Conservation (phyloP, 64 coral and sea anemone species). For the Montipora foliosa region DNA sequence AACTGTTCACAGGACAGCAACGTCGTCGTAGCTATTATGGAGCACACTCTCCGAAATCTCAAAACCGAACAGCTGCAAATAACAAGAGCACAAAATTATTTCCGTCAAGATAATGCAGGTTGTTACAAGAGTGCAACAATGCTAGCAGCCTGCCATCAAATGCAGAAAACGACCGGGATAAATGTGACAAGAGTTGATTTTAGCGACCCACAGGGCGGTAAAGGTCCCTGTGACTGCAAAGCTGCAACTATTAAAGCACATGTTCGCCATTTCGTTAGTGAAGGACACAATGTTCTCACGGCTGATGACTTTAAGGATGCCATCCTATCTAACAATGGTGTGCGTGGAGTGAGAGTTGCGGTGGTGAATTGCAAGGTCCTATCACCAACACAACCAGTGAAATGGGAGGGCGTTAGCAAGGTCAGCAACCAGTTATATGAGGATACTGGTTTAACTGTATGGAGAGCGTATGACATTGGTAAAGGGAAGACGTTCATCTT, state of each 20-base stretch:
- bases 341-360: too few relatives aligned
- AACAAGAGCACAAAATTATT: neutral
- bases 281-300: conserved; percentile 70
- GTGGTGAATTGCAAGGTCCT: neutral
- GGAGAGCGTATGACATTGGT: conserved; percentile 74
- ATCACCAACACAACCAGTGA: neutral
- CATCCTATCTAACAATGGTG: conserved; percentile 21
- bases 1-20: conserved; percentile 58
- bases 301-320: conserved; percentile 52
- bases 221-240: conserved; percentile 71
- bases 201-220: conserved; percentile 58
- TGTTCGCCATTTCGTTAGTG: conserved; percentile 51
- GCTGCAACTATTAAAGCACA: conserved; percentile 66
- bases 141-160: conserved; percentile 36
- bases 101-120: conserved; percentile 42
- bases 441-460: conserved; percentile 30
- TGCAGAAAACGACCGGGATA: conserved; percentile 35
- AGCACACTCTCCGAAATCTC: conserved; percentile 9
- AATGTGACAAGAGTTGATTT: conserved; percentile 52
- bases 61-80: conserved; percentile 30
- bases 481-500: conserved; percentile 52
- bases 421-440: conserved; percentile 43
- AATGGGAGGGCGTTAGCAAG: conserved; percentile 47
- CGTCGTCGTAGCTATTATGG: conserved; percentile 39
- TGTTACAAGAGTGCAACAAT: conserved; percentile 49